A percentile compares a stretch with the other conserved stretches of the same genome.
Conservation (phyloP, 2,797 vertebrate species). For the Propithecus perrieri region DNA sequence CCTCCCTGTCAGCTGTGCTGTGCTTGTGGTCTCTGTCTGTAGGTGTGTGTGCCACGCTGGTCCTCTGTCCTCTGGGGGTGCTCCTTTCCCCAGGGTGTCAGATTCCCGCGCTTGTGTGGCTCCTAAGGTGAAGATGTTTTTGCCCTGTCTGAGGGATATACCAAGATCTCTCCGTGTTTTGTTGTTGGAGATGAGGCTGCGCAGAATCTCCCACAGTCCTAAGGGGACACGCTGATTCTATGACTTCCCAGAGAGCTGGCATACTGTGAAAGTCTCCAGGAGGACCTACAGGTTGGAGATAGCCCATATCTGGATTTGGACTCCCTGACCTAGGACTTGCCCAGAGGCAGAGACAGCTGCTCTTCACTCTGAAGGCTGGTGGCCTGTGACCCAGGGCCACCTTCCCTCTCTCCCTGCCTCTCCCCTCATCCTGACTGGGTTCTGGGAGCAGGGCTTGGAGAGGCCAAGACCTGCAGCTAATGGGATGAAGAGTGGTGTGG, state of each 20-base stretch:
- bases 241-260: conserved; percentile 66
- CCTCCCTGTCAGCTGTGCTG: conserved; percentile 45
- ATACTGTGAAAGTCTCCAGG: conserved; percentile 21
- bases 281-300: background rate
- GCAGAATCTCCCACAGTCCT: background rate
- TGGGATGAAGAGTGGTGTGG: background rate
- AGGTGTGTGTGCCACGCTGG: conserved; percentile 65
- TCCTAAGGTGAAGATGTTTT: conserved; percentile 42
- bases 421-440: background rate
- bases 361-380: background rate
- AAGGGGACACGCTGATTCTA: background rate
- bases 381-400: background rate
- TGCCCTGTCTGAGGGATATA: background rate
- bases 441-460: background rate
- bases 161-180: conserved; percentile 53
- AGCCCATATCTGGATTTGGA: background rate
- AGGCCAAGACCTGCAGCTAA: conserved; percentile 6
- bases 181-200: conserved; percentile 47
- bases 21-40: conserved; percentile 63
- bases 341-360: background rate
- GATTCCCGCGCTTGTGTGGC: conserved; percentile 52
- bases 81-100: conserved; percentile 69
- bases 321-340: background rate
- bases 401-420: background rate
- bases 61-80: conserved; percentile 9